Base-by-base conservation (phyloP, 2,113 vertebrate species). In the Typhlomys cinereus region DNA sequence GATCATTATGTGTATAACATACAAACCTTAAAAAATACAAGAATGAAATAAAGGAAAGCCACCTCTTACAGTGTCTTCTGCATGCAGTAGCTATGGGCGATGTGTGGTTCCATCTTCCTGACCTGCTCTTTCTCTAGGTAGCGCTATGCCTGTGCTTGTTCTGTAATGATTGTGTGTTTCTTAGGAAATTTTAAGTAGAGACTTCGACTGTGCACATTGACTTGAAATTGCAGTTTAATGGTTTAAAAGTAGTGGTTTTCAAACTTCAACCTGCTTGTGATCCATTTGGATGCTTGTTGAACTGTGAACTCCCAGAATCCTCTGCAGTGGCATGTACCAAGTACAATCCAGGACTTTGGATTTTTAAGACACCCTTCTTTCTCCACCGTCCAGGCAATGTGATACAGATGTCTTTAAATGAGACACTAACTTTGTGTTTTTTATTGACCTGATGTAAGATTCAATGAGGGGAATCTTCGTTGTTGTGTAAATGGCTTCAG, bases 211-310 rank as follows among this genome's bases (percentile, higher is more conserved):
- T 84, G 59, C 4, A 7, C 44, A 27, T 81, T 57, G 61, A 78
- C 52, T 81, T 75, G 48, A 81, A 74, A 74, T 41, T 74, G 50
- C 74, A 27, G 34, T 90, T 4, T 75, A 78, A 74, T 41, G 34
- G 23, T 90, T 82, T 66, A n/a, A 84, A 74, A 54, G 41, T 61
- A n/a, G 31, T 92, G 64, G 41, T 83, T 91, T 82, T 48, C 44
- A 87, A 41, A 73, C 29, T 78, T 61, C 52, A 8, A 23, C 21
- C 4, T 15, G 18, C 20, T 1, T 2, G 6, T 46, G 54, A 25
- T 12, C 44, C 20, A 6, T 46, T 15, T 34, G 17, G 23, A 48
- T 41, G 17, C 59, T 62, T 61, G 23, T 54, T 82, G 66, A 79
- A 46, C 21, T 52, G 76, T 71, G 75, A 67, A 27, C 23, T 74